These are phyloP conservation scores for Rhingia rostrata DNA, from an alignment of 2,888 invertebrate species.

Conservation along the genomic window DNA sequence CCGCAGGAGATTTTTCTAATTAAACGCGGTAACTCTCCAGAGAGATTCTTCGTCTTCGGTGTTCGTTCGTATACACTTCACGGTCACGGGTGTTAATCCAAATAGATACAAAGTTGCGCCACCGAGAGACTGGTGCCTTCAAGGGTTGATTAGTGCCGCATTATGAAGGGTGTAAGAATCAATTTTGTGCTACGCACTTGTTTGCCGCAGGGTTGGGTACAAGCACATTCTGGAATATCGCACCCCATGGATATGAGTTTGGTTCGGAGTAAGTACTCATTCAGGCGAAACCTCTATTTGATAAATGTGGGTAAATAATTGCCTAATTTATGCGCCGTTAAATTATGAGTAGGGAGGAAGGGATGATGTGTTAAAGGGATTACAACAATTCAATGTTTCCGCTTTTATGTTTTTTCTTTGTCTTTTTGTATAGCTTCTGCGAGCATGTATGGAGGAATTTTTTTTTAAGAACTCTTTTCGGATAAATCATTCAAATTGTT, in stretches of 20 bases:
- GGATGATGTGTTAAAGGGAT: constrained; percentile 57
- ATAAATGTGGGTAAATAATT: constrained; percentile 75
- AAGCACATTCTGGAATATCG: constrained; percentile 25
- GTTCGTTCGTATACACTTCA: background rate
- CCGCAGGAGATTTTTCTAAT: constrained; percentile 71
- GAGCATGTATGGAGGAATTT: too few relatives aligned
- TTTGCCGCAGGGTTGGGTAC: constrained; percentile 60
- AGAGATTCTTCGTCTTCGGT: constrained; percentile 28
- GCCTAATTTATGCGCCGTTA: constrained; percentile 73
- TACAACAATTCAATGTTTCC: constrained; percentile 73
- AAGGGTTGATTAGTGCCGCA: constrained; percentile 69
- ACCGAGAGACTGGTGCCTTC: constrained; percentile 37
- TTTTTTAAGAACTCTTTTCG: too few relatives aligned
- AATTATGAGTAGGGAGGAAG: constrained; percentile 22
- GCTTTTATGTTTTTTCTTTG: constrained; percentile 20
- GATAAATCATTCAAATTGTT: too few relatives aligned
- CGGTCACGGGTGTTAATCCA: constrained; percentile 54
- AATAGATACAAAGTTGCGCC: constrained; percentile 57
- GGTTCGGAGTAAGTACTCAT: constrained; percentile 23
- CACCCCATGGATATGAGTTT: constrained; percentile 13
- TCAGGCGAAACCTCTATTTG: constrained; percentile 65
- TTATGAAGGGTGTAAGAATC: constrained; percentile 69
- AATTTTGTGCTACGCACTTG: constrained; percentile 71
- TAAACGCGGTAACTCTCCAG: constrained; percentile 67
- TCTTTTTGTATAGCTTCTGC: too few relatives aligned